Base-by-base conservation (phyloP, 1,140 invertebrate species). In the Drosophila repletoides region DNA sequence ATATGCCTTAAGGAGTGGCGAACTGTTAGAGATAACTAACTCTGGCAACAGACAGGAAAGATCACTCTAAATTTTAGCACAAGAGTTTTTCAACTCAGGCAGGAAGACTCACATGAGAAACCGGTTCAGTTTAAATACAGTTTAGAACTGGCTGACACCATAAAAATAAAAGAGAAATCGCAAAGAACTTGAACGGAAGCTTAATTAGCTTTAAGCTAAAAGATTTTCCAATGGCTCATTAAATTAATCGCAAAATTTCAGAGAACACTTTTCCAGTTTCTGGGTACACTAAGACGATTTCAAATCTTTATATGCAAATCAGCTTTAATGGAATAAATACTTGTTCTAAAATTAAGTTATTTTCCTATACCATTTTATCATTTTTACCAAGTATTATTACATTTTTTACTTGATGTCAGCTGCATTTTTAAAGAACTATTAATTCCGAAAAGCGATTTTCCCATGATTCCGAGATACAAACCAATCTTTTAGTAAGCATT, bases 1-100 rank as follows among this genome's bases (percentile, higher is more conserved):
- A 81, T 72, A 67, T 66, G 60, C 17, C 69, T 28, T 9, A 33
- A 66, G 72, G 70, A 60, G 76, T 84, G 76, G 75, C 64, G 45
- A 40, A 58, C 52, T 17, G 56, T 29, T 51, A 40, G 19, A 52
- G 14, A 33, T 41, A 29, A 38, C 45, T 51, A n/a, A n/a, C 12
- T 5, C 26, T 31, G 40, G 17, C 19, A 12, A 1, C 29, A 28
- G 31, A 46, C 45, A 31, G 3, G 22, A 43, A 43, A 9, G 19
- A 52, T 53, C 55, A 40, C 17, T 41, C 17, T 2, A 21, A 31
- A 34, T 49, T 14, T 45, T 14, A 10, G 28, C 10, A n/a, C 14
- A n/a, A 14, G 9, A 31, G 6, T 48, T 14, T 40, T 10, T 17
- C 36, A 5, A 36, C 6, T 5, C 28, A 10, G 4, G 6, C 38